Evolutionary conservation across 1,140 invertebrate species (phyloP), one percentile per base, ranked within the genome.

Genomic region (Drosophila kohkoa): DNA sequence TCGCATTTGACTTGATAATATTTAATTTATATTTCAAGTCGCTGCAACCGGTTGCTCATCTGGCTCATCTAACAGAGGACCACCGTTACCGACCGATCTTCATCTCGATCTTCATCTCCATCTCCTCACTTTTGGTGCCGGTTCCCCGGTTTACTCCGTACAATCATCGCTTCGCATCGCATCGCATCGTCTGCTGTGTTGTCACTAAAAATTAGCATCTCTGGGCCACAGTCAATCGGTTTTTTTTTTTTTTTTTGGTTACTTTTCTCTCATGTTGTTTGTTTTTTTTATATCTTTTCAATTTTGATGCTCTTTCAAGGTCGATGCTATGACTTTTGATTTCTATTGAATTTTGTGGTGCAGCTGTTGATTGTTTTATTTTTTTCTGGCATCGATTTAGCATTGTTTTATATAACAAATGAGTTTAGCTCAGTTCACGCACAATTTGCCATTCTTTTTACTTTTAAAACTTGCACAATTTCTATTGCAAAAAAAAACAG

Each of bases 161-260:
- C 11, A 38, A 38, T 38, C 20, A 25, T 25, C 16, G 10, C 16
- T 1, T 16, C 16, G 16, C 16, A 2, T 20, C 20, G 20, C 20
- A 25, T 25, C 20, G 20, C 20, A 25, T 25, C 38, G 38, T 48
- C 43, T 67, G 62, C 62, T 57, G n/a, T 62, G 68, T 66, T 77
- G 79, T 77, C 76, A 75, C 46, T 66, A 74, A 74, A 85, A 89
- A 89, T 89, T 89, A 89, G 78, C 85, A 90, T 89, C 85, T 78
- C 62, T 71, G 46, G 43, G 41, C 35, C 49, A 52, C 25, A 60
- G 49, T 13, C 16, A 41, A 52, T 43, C 41, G 41, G 54, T 49
- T 68, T 72, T 70, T 32, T 70, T 32, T 25, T 20, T n/a, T n/a
- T n/a, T n/a, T n/a, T n/a, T 20, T 20, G 2, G 20, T 20, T n/a